Base-by-base conservation (phyloP, 2,888 invertebrate species). In the Temnothorax rugatulus region DNA sequence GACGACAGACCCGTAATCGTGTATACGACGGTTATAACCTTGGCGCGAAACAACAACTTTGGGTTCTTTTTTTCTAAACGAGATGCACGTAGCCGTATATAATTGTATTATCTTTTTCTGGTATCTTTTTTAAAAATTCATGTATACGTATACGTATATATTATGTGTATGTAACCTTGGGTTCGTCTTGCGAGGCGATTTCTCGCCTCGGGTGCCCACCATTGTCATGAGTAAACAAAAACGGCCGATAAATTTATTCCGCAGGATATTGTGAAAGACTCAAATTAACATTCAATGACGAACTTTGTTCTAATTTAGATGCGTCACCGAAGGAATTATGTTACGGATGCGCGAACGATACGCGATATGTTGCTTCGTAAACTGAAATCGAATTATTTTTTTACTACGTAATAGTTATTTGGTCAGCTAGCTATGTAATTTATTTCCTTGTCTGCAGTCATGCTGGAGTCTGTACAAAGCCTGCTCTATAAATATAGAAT, bases 241-340 rank as follows among this genome's bases (percentile, higher is more conserved):
- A 90, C 90, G 87, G 77, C 11, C 47, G 73, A 82, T 92, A 91
- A 92, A 59, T 93, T 88, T 89, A 93, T 93, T 85, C 91, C 41
- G 64, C 38, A 79, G 83, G 89, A 90, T 86, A 85, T 81, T 83
- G 81, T 86, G 83, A 79, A 85, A 90, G 89, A 68, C 11, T 63
- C 59, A 77, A 79, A 88, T 93, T 92, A 92, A 82, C 91, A 93
- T 93, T 92, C 91, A 92, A 92, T 93, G 91, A 90, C 86, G 86
- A 73, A 61, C 79, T 86, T 83, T 63, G 61, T 59, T 50, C 57
- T 76, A 73, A 86, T 83, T 86, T 41, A 82, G 25, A 54, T 25
- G 15, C 57, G 63, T n/a, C 54, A 11, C 41, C 18, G 41, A 38
- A 29, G 50, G 5, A 61, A 82, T 34, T 44, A 47, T 41, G 41